Percentiles rank a stretch among this genome's conserved stretches.
Evolutionary conservation across 2,113 vertebrate species (phyloP).

Genomic region (Mirounga angustirostris): DNA sequence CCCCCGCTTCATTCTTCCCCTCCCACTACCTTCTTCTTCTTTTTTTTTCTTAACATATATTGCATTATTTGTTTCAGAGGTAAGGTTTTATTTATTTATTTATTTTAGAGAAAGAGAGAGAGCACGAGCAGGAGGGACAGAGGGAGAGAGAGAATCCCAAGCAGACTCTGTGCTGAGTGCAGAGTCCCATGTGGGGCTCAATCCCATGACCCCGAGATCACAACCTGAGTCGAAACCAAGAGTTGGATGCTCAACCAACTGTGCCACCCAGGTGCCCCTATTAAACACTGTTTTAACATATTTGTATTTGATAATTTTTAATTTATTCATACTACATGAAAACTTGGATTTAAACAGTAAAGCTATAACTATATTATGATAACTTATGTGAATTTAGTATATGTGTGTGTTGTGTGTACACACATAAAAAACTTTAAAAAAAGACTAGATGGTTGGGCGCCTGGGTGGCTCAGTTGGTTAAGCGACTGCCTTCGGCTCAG

Average conservation of each 20-base stretch:
- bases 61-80: no score
- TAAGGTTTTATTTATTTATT: neutral
- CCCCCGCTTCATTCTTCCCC: no score
- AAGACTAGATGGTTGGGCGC: neutral
- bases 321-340: neutral
- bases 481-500: no score
- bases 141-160: neutral
- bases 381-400: neutral
- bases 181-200: neutral
- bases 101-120: neutral
- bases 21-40: no score
- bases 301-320: neutral
- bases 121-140: neutral
- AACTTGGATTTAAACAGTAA: neutral
- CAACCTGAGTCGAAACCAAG: neutral
- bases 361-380: neutral
- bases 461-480: no score
- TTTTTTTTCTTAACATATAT: no score
- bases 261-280: neutral
- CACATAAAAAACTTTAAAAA: neutral
- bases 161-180: neutral
- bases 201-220: neutral
- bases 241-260: neutral
- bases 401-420: neutral
- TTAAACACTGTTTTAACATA: neutral